Conservation (phyloP, 2,888 invertebrate genomes). For the Seira ritae region DNA sequence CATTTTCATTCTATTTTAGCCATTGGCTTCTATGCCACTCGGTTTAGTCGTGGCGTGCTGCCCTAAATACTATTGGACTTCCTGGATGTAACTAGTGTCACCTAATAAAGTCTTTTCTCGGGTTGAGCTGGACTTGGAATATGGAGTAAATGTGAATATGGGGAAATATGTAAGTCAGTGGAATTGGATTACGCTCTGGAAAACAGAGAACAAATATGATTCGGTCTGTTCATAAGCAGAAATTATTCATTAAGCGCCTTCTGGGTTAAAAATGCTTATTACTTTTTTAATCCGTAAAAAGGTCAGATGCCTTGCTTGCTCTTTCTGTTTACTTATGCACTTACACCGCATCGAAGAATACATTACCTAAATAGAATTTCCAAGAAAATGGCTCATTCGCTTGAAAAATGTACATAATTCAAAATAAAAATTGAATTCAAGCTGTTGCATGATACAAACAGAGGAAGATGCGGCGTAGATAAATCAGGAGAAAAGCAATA, state of each 20-base stretch:
- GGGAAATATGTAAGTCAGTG: constrained; percentile 39
- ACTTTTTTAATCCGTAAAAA: constrained; percentile 42
- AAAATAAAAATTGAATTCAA: background rate
- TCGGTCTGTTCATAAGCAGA: constrained; percentile 16
- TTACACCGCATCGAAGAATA: too few relatives aligned
- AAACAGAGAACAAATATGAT: background rate
- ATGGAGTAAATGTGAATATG: constrained; percentile 22
- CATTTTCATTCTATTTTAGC: constrained; percentile 1
- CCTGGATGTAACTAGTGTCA: constrained; percentile 54
- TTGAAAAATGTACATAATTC: background rate
- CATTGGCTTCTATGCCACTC: background rate
- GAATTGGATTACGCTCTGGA: constrained; percentile 17
- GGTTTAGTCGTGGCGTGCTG: constrained; percentile 10
- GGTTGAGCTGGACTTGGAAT: background rate
- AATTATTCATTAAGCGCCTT: constrained; percentile 29
- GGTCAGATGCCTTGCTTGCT: constrained; percentile 28
- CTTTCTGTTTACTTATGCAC: too few relatives aligned
- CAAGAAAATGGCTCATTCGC: too few relatives aligned
- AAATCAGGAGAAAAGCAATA: background rate
- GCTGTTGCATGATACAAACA: background rate
- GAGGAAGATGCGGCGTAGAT: background rate
- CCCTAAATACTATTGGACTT: constrained; percentile 52
- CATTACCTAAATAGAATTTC: too few relatives aligned
- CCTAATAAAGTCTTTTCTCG: constrained; percentile 33
- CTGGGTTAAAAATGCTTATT: constrained; percentile 26